Evolutionary conservation across 2,113 vertebrate species (phyloP).

Genomic region (Charina bottae): DNA sequence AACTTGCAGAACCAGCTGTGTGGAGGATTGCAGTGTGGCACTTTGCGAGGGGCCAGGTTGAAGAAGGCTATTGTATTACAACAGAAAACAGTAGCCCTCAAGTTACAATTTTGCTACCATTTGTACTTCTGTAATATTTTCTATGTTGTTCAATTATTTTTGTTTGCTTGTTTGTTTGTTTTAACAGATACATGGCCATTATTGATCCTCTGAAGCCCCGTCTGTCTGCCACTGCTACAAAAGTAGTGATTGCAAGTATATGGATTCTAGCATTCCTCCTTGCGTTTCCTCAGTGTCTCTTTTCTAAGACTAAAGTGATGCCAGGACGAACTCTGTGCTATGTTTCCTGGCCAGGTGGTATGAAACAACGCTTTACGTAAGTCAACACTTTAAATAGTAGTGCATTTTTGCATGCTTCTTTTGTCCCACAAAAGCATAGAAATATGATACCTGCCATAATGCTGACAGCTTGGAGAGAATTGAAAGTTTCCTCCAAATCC

Average conservation of each 20-base stretch:
- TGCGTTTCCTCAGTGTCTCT: conserved; percentile 94
- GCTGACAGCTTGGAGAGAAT: not conserved
- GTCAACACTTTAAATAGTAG: conserved; percentile 43
- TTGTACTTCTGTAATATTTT: not conserved
- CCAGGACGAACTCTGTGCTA: conserved; percentile 89
- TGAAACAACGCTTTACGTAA: conserved; percentile 90
- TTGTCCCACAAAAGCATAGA: conserved; percentile 16
- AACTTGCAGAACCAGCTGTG: not conserved
- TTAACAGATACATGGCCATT: conserved; percentile 93
- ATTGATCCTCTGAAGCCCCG: conserved; percentile 95
- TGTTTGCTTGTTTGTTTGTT: conserved; percentile 37
- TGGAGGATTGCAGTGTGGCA: not conserved
- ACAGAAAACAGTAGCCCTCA: not conserved
- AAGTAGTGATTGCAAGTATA: conserved; percentile 89
- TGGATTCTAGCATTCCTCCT: conserved; percentile 93
- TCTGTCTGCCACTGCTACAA: conserved; percentile 90
- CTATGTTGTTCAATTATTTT: not conserved
- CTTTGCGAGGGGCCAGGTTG: not conserved
- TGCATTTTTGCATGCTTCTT: not conserved
- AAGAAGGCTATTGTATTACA: not conserved
- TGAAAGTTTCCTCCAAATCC: not conserved
- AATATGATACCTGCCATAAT: not conserved
- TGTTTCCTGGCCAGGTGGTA: conserved; percentile 88
- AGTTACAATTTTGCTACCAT: not conserved
- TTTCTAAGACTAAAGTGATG: conserved; percentile 84